Base-by-base conservation (phyloP, 2,888 invertebrate species). In the Embidobia sp. region DNA sequence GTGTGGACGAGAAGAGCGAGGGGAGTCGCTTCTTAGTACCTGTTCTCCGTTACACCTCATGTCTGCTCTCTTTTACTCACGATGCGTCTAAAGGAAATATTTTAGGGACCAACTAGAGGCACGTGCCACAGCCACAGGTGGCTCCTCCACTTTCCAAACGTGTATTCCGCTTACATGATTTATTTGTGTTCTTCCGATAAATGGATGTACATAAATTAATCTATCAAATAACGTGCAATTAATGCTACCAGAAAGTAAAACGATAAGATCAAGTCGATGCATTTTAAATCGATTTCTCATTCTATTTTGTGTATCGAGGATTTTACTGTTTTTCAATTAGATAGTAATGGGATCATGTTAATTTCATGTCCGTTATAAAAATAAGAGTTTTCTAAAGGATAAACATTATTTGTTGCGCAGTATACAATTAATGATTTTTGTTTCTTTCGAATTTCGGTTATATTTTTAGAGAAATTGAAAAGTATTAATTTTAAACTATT, bases 101-200 rank as follows among this genome's bases (percentile, higher is more conserved):
- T 83, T 79, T 81, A 74, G 80, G 83, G 84, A 84, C 84, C 85
- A 84, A 83, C 81, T 80, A 82, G 80, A 81, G 86, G 87, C 87
- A 84, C 87, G 87, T 84, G 87, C 87, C 86, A 19, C 15, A 29
- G 66, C 44, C 81, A 86, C 87, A 86, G 87, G 84, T 87, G 86
- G 83, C 82, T 82, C 84, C 83, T 59, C 59, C 46, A 59, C 64
- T 66, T 66, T 63, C 51, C 53, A 59, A 49, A 66, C 66, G 66
- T 55, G 66, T 74, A 44, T 53, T 64, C 44, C 72, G 48, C 44
- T 57, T 49, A 42, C 29, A 31, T 55, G 72, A 72, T 72, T 51
- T 57, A 70, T 51, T 44, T 27, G 33, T 35, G 22, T 22, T 15
- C 27, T 31, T 26, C 33, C 15, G 46, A 46, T 61, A 46, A 33